Evolutionary conservation across 2,113 vertebrate species (phyloP).

Genomic region (Prionailurus viverrinus): DNA sequence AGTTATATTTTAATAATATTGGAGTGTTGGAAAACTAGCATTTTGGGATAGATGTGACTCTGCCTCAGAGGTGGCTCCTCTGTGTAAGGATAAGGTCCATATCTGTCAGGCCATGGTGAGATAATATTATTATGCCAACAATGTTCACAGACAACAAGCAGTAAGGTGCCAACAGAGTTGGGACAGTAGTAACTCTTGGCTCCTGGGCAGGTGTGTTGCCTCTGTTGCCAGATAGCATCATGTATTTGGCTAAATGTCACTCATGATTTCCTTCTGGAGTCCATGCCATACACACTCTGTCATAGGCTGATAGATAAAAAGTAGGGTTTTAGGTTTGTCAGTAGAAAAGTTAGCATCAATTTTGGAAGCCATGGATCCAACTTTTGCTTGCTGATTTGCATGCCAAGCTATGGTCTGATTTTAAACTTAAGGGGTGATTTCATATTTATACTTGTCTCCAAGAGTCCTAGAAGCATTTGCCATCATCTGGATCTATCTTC

Average conservation of each 20-base stretch:
- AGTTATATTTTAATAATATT: not conserved
- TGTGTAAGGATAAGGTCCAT: not conserved
- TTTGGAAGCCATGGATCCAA: slow-evolving; percentile 68
- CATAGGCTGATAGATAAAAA: slow-evolving; percentile 24
- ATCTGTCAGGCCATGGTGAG: not conserved
- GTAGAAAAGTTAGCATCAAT: slow-evolving; percentile 75
- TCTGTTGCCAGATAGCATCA: not conserved
- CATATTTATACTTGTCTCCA: slow-evolving; percentile 52
- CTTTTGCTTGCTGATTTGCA: slow-evolving; percentile 77
- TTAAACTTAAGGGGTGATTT: slow-evolving; percentile 68
- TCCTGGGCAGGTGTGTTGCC: not conserved
- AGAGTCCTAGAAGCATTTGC: slow-evolving; percentile 9
- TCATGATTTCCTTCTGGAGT: not conserved
- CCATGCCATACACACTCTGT: not conserved
- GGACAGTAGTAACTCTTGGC: not conserved
- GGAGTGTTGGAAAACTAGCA: not conserved
- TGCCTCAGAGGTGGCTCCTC: not conserved
- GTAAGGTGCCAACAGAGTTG: not conserved
- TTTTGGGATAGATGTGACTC: not conserved
- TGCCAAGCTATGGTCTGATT: slow-evolving; percentile 58
- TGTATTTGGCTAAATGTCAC: not conserved
- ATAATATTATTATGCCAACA: not conserved
- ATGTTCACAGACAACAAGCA: not conserved
- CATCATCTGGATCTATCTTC: not conserved
- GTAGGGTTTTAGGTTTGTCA: slow-evolving; percentile 75